Base-by-base conservation (phyloP, 2,888 invertebrate species). In the Polyommatus icarus region DNA sequence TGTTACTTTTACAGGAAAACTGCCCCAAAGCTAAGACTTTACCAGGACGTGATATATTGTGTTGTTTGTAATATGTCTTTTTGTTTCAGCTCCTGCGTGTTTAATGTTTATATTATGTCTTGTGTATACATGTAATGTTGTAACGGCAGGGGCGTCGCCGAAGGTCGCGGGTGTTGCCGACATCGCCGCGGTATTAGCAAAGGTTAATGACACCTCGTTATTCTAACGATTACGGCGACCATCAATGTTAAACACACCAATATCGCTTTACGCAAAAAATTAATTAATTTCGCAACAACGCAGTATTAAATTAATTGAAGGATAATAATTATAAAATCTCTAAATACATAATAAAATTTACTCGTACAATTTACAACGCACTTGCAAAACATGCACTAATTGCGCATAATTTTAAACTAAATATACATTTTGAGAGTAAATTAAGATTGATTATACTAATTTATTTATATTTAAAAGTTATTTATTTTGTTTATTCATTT, bases 181-280 rank as follows among this genome's bases (percentile, higher is more conserved):
- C 67, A 29, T 67, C 29, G 20, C 29, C 32, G 15, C 67, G 29
- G 29, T 67, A 67, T 67, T 67, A 67, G 67, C 29, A 67, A 67
- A 67, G 67, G 67, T 67, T 67, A 67, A 67, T 67, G 67, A 67
- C 67, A 67, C 15, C 6, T 67, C 67, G 67, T 67, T 32, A 67
- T 67, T 67, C 6, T 67, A 67, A 67, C 15, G 29, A 67, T 67
- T 20, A 32, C 24, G 67, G 29, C 18, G 67, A 32, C 29, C 15
- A 29, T 67, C 67, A 67, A 32, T 29, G 20, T 1, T 67, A 24
- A 12, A 1, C 15, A 67, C 6, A 67, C 29, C 29, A 29, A 32
- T 67, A 15, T 29, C 6, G 24, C 1, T 67, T 67, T 32, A 10
- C 6, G 67, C 67, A 29, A 67, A 67, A 59, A 59, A 59, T 7